Conservation (phyloP, 2,888 invertebrate genomes). For the Plebejus argus region DNA sequence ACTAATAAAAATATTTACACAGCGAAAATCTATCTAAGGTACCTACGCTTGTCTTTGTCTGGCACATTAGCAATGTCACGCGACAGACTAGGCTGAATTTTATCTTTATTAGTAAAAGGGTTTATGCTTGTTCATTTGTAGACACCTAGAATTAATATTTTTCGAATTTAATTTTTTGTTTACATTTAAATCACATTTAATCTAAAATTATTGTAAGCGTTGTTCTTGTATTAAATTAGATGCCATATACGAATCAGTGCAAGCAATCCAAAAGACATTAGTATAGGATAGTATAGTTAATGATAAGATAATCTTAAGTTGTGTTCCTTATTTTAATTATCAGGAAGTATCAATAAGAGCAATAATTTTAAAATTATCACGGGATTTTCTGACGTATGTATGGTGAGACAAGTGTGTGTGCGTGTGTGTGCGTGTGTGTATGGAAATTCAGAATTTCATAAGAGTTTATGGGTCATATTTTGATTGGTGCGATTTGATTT, state of each 20-base stretch:
- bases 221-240: conserved; percentile 22
- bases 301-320: not conserved
- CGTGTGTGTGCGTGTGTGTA: not conserved
- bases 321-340: not conserved
- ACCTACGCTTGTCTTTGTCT: too few species aligned
- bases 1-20: too few species aligned
- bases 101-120: too few species aligned
- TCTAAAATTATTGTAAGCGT: not conserved
- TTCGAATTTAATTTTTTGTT: not conserved
- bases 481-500: not conserved
- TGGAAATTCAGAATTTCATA: not conserved
- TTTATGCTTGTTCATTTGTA: not conserved
- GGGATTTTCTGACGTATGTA: not conserved
- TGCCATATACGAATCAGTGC: conserved; percentile 20
- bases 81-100: too few species aligned
- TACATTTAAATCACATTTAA: not conserved
- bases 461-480: not conserved
- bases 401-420: not conserved
- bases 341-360: not conserved
- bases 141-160: not conserved
- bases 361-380: not conserved
- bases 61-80: too few species aligned
- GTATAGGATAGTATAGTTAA: not conserved
- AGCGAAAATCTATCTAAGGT: too few species aligned
- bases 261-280: conserved; percentile 30